Percentiles rank a stretch among this genome's conserved stretches.
These are phyloP conservation scores for Procambarus virginalis DNA, from an alignment of 1,140 invertebrate species.

Conservation along the genomic window DNA sequence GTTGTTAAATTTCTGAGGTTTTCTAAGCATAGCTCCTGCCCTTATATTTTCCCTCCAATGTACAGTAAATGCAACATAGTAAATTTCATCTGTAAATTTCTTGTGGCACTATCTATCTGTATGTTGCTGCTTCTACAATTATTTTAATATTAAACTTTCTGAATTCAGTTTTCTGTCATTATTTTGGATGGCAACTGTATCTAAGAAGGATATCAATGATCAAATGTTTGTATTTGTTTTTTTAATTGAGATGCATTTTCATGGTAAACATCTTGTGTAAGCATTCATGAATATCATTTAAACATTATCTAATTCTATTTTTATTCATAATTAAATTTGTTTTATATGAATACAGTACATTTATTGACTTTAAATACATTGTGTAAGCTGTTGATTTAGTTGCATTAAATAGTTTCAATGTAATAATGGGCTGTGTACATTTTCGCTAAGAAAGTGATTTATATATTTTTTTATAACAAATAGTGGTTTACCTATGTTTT, in stretches of 20 bases:
- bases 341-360: neutral
- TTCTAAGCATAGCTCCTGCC: neutral
- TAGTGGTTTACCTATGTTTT: too few species aligned
- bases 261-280: neutral
- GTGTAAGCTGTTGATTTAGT: neutral
- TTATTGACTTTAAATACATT: neutral
- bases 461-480: too few species aligned
- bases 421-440: neutral
- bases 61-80: neutral
- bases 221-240: neutral
- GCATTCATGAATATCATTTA: neutral
- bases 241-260: conserved; percentile 1
- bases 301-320: neutral
- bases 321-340: neutral
- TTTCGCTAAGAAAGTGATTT: too few species aligned
- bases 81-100: neutral
- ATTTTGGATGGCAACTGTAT: conserved; percentile 6
- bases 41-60: neutral
- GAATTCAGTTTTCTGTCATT: conserved; percentile 10
- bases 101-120: neutral
- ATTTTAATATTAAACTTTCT: neutral
- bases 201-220: conserved; percentile 1
- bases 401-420: neutral
- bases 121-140: neutral
- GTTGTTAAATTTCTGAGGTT: neutral